Evolutionary conservation across 2,113 vertebrate genomes (phyloP).

Genomic region (Alectura lathami): DNA sequence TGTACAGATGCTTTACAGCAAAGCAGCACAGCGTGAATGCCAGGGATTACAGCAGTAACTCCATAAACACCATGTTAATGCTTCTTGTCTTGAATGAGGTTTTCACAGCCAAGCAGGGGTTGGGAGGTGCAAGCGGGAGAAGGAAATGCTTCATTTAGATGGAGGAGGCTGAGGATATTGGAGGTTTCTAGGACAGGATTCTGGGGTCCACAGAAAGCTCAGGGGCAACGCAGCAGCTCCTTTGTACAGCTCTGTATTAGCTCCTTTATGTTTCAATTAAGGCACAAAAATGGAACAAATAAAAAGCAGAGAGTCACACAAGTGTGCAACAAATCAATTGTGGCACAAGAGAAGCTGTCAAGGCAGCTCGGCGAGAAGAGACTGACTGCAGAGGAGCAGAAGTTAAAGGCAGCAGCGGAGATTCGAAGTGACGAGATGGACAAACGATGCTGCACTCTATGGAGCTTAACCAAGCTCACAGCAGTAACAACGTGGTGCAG

Average conservation of each 20-base stretch:
- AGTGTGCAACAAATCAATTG: neutral
- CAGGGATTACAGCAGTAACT: neutral
- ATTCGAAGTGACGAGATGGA: neutral
- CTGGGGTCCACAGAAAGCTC: neutral
- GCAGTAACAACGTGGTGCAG: neutral
- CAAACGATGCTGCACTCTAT: neutral
- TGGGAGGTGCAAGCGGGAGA: neutral
- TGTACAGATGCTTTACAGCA: neutral
- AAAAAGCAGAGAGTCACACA: neutral
- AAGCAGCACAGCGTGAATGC: neutral
- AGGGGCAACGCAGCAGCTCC: neutral
- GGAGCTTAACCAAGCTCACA: neutral
- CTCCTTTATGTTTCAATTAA: neutral
- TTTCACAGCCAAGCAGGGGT: neutral
- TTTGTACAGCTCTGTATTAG: neutral
- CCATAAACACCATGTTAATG: neutral
- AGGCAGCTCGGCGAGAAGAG: neutral
- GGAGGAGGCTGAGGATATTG: neutral
- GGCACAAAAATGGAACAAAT: neutral
- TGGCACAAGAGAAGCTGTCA: neutral
- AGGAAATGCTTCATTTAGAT: neutral
- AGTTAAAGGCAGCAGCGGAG: neutral
- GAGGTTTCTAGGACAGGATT: neutral
- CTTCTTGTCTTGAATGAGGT: neutral
- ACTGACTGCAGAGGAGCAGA: neutral